Evolutionary conservation across 1,140 invertebrate species (phyloP), one percentile per base, ranked within the genome.

Genomic region (Potamilus streckersoni): DNA sequence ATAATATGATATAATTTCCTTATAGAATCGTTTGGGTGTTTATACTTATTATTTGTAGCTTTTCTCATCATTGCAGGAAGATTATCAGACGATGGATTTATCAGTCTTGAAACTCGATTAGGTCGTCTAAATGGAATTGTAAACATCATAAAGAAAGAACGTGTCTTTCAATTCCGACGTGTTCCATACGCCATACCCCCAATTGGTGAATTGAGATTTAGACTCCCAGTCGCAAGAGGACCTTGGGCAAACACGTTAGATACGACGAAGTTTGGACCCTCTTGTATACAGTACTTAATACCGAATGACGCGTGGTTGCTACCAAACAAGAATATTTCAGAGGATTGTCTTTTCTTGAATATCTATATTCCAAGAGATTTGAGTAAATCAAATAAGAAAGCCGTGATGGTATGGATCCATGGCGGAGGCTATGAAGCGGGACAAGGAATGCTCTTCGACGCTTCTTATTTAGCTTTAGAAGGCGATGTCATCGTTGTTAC

Each of bases 261-360:
- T 19, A 69, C 69, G 27, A 71, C 69, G 5, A 16, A 49, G 55
- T 69, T 71, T 55, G 72, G 72, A 8, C 78, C 78, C 2, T 79
- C 78, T 19, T 79, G 78, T 38, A 72, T 79, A 12, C 78, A 79
- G 56, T 23, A 71, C 38, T 19, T 79, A 0, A 63, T 75, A 1
- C 19, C 38, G 31, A 75, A 74, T 20, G 65, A 69, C n/a, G 69
- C 19, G 56, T 75, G 62, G 69, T 68, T 74, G 5, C 23, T 79
- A n/a, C 64, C 60, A 27, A 79, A 72, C 38, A 55, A 16, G 20
- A 23, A 69, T 23, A 72, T 69, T 60, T 79, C 78, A 19, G 97
- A 99, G 92, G 97, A 99, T 90, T 99, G 97, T 89, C 93, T 99
- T 15, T 96, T 96, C 88, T 92, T 98, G 70, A 98, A 97, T 89